Percentiles rank a stretch among this genome's conserved stretches.
These are phyloP conservation scores for Neogale vison DNA, from an alignment of 2,113 vertebrate genomes.

Conservation along the genomic window DNA sequence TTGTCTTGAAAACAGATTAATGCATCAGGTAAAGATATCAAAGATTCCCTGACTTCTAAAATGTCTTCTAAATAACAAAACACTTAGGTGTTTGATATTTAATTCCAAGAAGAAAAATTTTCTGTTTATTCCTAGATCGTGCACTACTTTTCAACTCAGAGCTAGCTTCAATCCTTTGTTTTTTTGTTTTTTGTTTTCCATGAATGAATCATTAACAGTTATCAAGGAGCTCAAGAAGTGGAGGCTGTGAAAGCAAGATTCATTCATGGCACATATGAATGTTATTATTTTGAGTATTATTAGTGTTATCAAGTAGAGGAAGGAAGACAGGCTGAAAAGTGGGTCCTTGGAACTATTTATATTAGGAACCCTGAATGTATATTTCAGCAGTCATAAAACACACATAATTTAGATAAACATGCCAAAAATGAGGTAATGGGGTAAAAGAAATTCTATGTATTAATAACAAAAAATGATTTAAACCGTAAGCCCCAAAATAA, in stretches of 20 bases:
- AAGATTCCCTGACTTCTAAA: background rate
- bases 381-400: background rate
- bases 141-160: background rate
- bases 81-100: background rate
- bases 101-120: background rate
- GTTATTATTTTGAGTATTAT: background rate
- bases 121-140: background rate
- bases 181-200: background rate
- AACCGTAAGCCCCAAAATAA: background rate
- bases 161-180: background rate
- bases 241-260: background rate
- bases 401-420: background rate
- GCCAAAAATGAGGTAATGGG: background rate
- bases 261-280: background rate
- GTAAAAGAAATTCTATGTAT: background rate
- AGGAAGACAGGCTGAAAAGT: background rate
- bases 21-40: background rate
- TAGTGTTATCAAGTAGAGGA: background rate
- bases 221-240: background rate
- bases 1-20: background rate
- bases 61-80: background rate
- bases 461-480: background rate
- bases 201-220: background rate
- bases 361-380: background rate
- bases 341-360: background rate